Evolutionary conservation across 1,140 invertebrate species (phyloP).

Genomic region (Drosophila erecta): DNA sequence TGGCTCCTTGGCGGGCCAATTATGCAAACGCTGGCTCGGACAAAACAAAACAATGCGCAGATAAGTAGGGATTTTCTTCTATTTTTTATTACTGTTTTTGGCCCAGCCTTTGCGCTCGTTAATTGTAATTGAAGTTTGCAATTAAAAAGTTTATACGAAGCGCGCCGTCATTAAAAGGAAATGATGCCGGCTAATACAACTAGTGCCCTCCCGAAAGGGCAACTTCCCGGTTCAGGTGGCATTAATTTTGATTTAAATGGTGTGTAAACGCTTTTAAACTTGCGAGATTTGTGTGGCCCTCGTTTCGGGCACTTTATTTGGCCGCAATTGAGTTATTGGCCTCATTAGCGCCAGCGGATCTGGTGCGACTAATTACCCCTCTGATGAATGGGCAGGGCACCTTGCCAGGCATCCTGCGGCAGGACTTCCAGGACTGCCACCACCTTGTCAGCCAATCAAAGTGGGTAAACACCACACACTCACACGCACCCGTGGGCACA

Average conservation of each 20-base stretch:
- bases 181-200: constrained; percentile 63
- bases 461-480: constrained; percentile 44
- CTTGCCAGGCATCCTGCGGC: background rate
- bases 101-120: constrained; percentile 54
- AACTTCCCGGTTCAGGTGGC: constrained; percentile 34
- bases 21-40: constrained; percentile 52
- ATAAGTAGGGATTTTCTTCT: constrained; percentile 7
- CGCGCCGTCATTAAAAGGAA: constrained; percentile 74
- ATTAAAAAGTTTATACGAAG: constrained; percentile 78
- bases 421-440: constrained; percentile 3
- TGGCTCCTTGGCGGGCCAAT: constrained; percentile 45
- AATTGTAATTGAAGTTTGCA: constrained; percentile 83
- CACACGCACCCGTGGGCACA: constrained; percentile 13
- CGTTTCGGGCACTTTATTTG: constrained; percentile 32
- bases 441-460: constrained; percentile 51
- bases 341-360: constrained; percentile 57
- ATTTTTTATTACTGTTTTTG: constrained; percentile 13
- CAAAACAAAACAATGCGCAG: constrained; percentile 27
- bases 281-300: constrained; percentile 50
- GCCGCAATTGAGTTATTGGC: constrained; percentile 75
- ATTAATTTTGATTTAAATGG: constrained; percentile 80
- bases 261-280: constrained; percentile 73
- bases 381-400: constrained; percentile 32
- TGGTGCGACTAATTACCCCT: constrained; percentile 34
- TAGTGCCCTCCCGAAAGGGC: constrained; percentile 1